Conservation (phyloP, 1,140 invertebrate species). For the Odontomachus brunneus region DNA sequence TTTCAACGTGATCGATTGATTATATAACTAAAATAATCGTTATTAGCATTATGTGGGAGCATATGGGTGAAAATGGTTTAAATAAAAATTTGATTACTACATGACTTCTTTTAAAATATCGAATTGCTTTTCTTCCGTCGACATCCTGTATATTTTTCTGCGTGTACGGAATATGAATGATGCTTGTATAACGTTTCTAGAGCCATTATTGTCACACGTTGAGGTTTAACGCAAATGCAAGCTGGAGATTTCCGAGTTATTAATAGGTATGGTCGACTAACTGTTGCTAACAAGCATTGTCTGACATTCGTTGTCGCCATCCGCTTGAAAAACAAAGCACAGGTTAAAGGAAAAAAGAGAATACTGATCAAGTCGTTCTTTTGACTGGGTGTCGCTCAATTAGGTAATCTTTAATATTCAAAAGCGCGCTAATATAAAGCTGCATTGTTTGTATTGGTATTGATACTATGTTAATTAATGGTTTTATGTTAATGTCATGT, state of each 20-base stretch:
- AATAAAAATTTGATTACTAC: background rate
- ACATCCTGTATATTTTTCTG: constrained; percentile 11
- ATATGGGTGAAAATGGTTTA: background rate
- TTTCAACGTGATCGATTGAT: background rate
- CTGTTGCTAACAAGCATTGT: background rate
- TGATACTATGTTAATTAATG: background rate
- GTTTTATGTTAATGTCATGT: background rate
- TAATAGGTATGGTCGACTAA: background rate
- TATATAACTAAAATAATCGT: background rate
- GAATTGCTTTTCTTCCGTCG: background rate
- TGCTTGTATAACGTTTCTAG: constrained; percentile 60
- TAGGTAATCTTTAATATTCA: background rate
- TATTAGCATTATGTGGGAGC: background rate
- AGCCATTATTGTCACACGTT: constrained; percentile 63
- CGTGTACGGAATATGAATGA: constrained; percentile 45
- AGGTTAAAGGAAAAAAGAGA: background rate
- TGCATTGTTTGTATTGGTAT: constrained; percentile 1
- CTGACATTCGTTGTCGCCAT: no score
- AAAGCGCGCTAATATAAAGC: background rate
- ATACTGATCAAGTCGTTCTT: background rate
- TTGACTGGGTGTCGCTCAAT: background rate
- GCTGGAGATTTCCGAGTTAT: background rate
- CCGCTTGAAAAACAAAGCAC: background rate
- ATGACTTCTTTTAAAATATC: background rate
- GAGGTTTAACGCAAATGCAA: constrained; percentile 43